Conservation (phyloP, 2,797 vertebrate genomes). For the Cichlasoma orientale region DNA sequence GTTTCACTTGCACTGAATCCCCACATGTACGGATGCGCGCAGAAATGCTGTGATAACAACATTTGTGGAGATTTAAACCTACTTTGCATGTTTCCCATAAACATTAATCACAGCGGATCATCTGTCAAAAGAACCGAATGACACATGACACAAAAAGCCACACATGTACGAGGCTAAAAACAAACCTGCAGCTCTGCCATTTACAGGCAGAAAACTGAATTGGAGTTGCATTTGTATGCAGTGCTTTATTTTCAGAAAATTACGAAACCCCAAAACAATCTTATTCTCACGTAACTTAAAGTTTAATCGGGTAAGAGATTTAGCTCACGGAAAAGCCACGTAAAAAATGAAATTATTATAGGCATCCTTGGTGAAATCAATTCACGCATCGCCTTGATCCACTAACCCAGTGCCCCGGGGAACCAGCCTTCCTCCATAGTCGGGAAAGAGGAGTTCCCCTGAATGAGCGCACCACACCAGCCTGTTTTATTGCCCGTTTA, state of each 20-base stretch:
- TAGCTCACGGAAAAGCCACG: neutral
- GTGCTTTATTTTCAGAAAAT: neutral
- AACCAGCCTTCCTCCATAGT: neutral
- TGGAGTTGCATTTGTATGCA: neutral
- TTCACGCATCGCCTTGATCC: slow-evolving; percentile 41
- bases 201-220: neutral
- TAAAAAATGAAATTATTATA: neutral
- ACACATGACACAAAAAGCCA: neutral
- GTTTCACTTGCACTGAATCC: slow-evolving; percentile 17
- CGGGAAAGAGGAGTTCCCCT: neutral
- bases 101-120: slow-evolving; percentile 23
- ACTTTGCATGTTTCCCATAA: slow-evolving; percentile 1
- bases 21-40: neutral
- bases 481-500: neutral
- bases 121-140: slow-evolving; percentile 14
- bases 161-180: neutral
- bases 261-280: neutral
- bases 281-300: neutral
- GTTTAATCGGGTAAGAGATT: neutral
- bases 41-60: neutral
- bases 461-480: neutral
- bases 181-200: neutral
- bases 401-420: slow-evolving; percentile 66
- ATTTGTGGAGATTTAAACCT: neutral
- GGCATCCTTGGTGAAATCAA: slow-evolving; percentile 21